Evolutionary conservation across 2,888 invertebrate species (phyloP).

Genomic region (Calliphora vomitoria): DNA sequence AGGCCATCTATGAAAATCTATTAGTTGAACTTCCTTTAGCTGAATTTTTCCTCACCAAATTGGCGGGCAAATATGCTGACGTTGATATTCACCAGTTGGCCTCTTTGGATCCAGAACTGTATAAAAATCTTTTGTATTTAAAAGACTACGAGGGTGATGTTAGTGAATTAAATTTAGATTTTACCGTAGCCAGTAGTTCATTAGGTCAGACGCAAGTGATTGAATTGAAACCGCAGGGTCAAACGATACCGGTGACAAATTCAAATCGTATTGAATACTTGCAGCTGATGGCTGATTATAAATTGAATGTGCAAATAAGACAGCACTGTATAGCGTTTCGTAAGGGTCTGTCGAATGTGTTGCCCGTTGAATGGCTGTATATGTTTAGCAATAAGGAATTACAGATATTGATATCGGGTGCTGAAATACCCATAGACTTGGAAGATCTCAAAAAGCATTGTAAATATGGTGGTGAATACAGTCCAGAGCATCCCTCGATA

Average conservation of each 20-base stretch:
- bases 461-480: slow-evolving; percentile 95
- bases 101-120: slow-evolving; percentile 94
- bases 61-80: slow-evolving; percentile 90
- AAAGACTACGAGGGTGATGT: slow-evolving; percentile 95
- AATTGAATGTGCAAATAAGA: slow-evolving; percentile 95
- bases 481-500: slow-evolving; percentile 93
- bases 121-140: slow-evolving; percentile 94
- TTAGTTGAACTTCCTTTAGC: slow-evolving; percentile 97
- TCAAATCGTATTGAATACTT: slow-evolving; percentile 98
- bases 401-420: slow-evolving; percentile 98
- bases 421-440: slow-evolving; percentile 96
- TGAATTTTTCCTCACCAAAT: slow-evolving; percentile 96
- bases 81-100: slow-evolving; percentile 96
- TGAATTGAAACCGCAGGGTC: slow-evolving; percentile 95
- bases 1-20: slow-evolving; percentile 97
- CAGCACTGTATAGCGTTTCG: slow-evolving; percentile 95
- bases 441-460: slow-evolving; percentile 94
- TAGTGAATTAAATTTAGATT: slow-evolving; percentile 94
- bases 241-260: slow-evolving; percentile 95
- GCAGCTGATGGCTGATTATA: slow-evolving; percentile 97
- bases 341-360: slow-evolving; percentile 94
- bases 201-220: slow-evolving; percentile 95
- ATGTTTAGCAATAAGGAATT: slow-evolving; percentile 98
- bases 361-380: slow-evolving; percentile 96
- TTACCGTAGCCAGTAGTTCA: slow-evolving; percentile 95